Conservation (phyloP, 2,888 invertebrate genomes). For the Lordiphosa andalusiaca region DNA sequence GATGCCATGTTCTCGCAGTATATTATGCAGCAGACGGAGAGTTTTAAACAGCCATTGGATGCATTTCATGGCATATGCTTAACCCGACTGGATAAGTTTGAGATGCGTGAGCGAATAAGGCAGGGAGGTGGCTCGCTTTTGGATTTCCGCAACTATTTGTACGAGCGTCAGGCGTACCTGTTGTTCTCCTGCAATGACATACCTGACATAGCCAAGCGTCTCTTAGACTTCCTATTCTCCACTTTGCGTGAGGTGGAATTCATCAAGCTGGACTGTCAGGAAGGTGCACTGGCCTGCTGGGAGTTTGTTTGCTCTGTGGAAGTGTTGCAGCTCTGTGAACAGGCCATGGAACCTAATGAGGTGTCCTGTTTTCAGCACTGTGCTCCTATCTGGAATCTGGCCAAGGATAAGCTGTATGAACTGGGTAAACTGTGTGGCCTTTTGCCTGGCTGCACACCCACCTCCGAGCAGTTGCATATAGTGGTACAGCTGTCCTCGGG, state of each 20-base stretch:
- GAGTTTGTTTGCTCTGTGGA: conserved; percentile 94
- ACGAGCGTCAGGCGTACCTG: conserved; percentile 94
- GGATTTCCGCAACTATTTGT: conserved; percentile 96
- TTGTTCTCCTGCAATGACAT: conserved; percentile 80
- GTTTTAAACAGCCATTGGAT: conserved; percentile 89
- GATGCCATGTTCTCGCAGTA: conserved; percentile 98
- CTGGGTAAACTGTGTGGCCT: conserved; percentile 94
- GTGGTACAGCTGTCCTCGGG: conserved; percentile 95
- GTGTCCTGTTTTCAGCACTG: conserved; percentile 90
- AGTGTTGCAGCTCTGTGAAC: conserved; percentile 90
- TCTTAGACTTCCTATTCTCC: conserved; percentile 94
- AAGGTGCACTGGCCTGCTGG: conserved; percentile 95
- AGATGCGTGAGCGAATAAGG: conserved; percentile 77
- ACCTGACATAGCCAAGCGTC: conserved; percentile 90
- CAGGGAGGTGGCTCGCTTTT: conserved; percentile 85
- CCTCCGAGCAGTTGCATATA: conserved; percentile 93
- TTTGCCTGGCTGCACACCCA: conserved; percentile 89
- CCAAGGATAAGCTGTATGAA: conserved; percentile 88
- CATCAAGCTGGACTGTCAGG: conserved; percentile 88
- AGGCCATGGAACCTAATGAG: conserved; percentile 84
- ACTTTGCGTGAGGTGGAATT: conserved; percentile 91
- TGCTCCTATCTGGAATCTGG: conserved; percentile 92
- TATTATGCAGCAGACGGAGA: conserved; percentile 92
- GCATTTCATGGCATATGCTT: conserved; percentile 90
- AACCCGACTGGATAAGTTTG: conserved; percentile 83